Conservation (phyloP, 2,888 invertebrate species). For the Plagiodera versicolora region DNA sequence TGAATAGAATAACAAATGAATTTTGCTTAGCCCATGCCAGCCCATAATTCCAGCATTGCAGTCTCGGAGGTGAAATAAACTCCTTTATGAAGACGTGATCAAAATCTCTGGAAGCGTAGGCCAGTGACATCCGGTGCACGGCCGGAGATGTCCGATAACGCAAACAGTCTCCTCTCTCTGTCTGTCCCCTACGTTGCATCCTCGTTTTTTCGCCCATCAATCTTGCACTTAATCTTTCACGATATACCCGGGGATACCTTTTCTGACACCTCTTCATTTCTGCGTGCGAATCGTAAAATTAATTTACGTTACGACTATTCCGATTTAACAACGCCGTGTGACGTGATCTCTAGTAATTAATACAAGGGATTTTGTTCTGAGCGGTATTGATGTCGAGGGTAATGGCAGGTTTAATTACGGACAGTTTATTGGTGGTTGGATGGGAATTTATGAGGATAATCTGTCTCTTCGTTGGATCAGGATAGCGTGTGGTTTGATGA, state of each 20-base stretch:
- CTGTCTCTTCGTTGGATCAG: background rate
- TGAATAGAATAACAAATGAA: background rate
- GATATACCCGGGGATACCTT: constrained; percentile 17
- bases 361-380: constrained; percentile 19
- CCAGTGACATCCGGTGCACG: constrained; percentile 12
- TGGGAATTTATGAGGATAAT: constrained; percentile 3
- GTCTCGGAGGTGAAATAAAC: background rate
- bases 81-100: constrained; percentile 6
- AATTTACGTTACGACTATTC: constrained; percentile 19
- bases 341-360: constrained; percentile 23
- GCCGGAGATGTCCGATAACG: constrained; percentile 8
- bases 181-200: background rate
- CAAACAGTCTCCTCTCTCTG: background rate
- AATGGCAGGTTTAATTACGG: constrained; percentile 18
- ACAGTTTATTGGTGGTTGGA: constrained; percentile 11
- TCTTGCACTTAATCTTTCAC: constrained; percentile 14
- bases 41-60: background rate
- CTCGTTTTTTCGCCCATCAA: constrained; percentile 10
- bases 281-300: constrained; percentile 19
- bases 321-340: constrained; percentile 20
- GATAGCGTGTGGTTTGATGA: background rate
- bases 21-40: background rate
- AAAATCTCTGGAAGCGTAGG: constrained; percentile 13
- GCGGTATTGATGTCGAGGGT: constrained; percentile 14
- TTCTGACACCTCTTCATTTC: constrained; percentile 24